A percentile compares a stretch with the other conserved stretches of the same genome.
These are phyloP conservation scores for Crotalus tigris DNA, from an alignment of 2,113 vertebrate species.

Conservation along the genomic window DNA sequence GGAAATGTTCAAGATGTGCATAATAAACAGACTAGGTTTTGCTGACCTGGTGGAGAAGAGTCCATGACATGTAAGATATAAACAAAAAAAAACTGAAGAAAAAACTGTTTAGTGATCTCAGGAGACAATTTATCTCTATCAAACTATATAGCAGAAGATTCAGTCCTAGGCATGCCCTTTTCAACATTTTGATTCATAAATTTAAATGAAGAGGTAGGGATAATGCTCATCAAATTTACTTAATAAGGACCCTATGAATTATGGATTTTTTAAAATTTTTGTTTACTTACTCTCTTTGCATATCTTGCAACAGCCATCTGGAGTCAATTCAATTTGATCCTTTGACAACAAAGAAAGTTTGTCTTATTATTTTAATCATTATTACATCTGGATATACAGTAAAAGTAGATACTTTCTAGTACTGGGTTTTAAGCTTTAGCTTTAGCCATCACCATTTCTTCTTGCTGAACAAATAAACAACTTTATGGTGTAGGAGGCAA, in stretches of 20 bases:
- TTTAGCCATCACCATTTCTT: neutral
- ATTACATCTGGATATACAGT: neutral
- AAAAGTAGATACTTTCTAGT: neutral
- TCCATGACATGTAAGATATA: neutral
- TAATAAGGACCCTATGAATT: neutral
- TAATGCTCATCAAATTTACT: neutral
- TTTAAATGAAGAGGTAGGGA: neutral
- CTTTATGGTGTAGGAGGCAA: neutral
- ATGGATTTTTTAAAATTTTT: neutral
- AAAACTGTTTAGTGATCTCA: neutral
- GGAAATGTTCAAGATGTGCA: neutral
- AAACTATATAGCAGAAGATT: neutral
- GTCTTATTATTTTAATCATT: neutral
- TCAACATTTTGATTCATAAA: neutral
- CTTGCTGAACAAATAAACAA: neutral
- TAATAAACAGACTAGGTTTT: neutral
- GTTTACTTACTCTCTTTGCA: constrained; percentile 55
- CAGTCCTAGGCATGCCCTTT: neutral
- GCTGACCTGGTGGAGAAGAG: neutral
- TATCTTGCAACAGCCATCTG: constrained; percentile 59
- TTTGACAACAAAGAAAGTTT: constrained; percentile 35
- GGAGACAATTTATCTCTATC: neutral
- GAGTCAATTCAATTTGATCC: constrained; percentile 37
- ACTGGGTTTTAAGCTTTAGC: neutral
- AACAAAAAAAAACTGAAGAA: neutral